Conservation (phyloP, 2,797 vertebrate genomes). For the Tokudaia tokunoshimensis region DNA sequence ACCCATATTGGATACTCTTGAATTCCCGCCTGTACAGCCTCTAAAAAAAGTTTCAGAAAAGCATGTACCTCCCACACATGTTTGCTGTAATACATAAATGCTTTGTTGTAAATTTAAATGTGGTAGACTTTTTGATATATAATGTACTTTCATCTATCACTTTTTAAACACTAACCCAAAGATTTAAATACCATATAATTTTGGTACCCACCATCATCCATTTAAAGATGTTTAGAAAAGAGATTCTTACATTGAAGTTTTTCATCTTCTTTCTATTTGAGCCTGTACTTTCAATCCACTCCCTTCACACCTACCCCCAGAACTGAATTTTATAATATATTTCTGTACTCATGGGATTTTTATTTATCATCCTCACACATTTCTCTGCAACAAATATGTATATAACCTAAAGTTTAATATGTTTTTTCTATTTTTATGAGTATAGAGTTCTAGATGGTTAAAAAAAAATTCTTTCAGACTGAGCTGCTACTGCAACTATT, state of each 20-base stretch:
- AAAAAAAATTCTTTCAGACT: constrained; percentile 38
- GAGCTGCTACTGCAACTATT: constrained; percentile 41
- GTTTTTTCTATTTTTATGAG: constrained; percentile 66
- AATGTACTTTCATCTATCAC: constrained; percentile 42
- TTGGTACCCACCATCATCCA: constrained; percentile 50
- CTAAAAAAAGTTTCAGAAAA: constrained; percentile 61
- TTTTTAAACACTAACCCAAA: constrained; percentile 31
- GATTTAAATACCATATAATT: constrained; percentile 65
- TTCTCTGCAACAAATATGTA: constrained; percentile 72
- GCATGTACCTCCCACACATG: neutral
- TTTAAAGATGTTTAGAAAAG: constrained; percentile 58
- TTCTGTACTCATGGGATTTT: constrained; percentile 63
- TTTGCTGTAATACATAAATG: constrained; percentile 60
- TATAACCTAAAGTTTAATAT: constrained; percentile 71
- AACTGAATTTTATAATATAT: constrained; percentile 65
- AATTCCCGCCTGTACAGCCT: neutral
- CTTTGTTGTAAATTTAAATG: constrained; percentile 62
- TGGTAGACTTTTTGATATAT: constrained; percentile 56
- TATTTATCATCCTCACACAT: constrained; percentile 71
- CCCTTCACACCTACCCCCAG: constrained; percentile 61
- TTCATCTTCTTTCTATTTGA: constrained; percentile 50
- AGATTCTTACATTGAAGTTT: constrained; percentile 32
- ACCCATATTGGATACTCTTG: neutral
- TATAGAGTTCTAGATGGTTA: constrained; percentile 9
- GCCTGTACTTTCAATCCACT: constrained; percentile 60